Percentiles rank a stretch among this genome's conserved stretches.
phyloP scores from a whole-genome alignment of 2,888 invertebrate species.

The Coenonympha glycerion region DNA sequence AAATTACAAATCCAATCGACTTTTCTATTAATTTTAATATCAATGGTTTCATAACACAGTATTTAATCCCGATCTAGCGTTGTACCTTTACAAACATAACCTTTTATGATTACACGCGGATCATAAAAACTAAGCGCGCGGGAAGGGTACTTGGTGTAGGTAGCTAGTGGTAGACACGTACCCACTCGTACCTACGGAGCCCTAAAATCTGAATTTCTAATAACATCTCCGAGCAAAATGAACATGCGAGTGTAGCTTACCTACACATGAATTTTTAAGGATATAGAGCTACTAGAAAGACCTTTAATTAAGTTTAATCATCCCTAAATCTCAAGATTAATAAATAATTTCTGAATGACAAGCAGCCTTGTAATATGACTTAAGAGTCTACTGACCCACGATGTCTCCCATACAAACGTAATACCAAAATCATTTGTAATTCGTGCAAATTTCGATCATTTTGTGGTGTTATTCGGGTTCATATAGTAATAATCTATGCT shows the following conservation, averaged over 20 bases:
- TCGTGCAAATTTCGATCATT: too few species aligned
- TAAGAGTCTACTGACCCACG: too few species aligned
- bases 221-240: slow-evolving; percentile 58
- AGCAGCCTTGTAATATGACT: too few species aligned
- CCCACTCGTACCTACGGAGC: slow-evolving; percentile 36
- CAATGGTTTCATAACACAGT: background rate
- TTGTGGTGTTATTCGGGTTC: too few species aligned
- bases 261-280: slow-evolving; percentile 51
- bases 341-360: too few species aligned
- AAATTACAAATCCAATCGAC: too few species aligned
- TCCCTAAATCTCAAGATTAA: too few species aligned
- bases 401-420: too few species aligned
- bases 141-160: slow-evolving; percentile 6
- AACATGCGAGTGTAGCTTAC: slow-evolving; percentile 62
- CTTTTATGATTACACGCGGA: slow-evolving; percentile 25
- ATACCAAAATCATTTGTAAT: too few species aligned
- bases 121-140: slow-evolving; percentile 60
- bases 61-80: slow-evolving; percentile 18
- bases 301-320: too few species aligned
- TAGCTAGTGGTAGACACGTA: background rate
- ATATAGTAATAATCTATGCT: too few species aligned
- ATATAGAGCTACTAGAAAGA: slow-evolving; percentile 39
- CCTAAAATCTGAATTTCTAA: slow-evolving; percentile 69
- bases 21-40: too few species aligned
- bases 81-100: slow-evolving; percentile 16